Base-by-base conservation (phyloP, 2,888 invertebrate species). In the Clusia tigrina region DNA sequence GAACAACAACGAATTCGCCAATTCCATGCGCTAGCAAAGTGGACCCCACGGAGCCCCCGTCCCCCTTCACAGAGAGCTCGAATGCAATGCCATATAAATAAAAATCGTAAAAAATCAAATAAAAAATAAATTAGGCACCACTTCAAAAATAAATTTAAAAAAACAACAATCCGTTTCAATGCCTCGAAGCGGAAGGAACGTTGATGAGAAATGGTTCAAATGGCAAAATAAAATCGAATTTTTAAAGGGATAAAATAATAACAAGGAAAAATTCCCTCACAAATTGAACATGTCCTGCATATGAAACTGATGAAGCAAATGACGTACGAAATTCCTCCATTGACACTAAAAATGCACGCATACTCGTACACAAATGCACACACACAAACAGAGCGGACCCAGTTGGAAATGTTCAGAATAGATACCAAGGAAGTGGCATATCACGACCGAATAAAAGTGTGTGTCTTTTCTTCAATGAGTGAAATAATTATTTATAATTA, bases 281-380 rank as follows among this genome's bases (percentile, higher is more conserved):
- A 42, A 42, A 15, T 42, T 42, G 9, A 42, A 42, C 9, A 42
- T 42, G 42, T 42, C 15, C 42, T 42, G 42, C 32, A 32, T n/a
- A n/a, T 32, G 32, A 32, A 42, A 42, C n/a, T 42, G 42, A 42
- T 42, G 42, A 42, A 42, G 42, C 42, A 6, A 42, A 42, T 42
- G 42, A 32, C 12, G 32, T 32, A 32, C 32, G 32, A 12, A 6
- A 32, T 32, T 32, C 12, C 32, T 12, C 6, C 32, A 32, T 12
- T 6, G 32, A 32, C 32, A 32, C 32, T 12, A 32, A 6, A 12
- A 12, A 32, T 12, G 12, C 32, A 32, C 32, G 32, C 32, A 32
- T 32, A 32, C 32, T 9, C 32, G 6, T 12, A 32, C 32, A 9
- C 32, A 32, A 32, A 12, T 12, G 32, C 32, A 32, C 32, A 12